phyloP scores from a whole-genome alignment of 2,797 vertebrate species.

The Fratercula arctica region DNA sequence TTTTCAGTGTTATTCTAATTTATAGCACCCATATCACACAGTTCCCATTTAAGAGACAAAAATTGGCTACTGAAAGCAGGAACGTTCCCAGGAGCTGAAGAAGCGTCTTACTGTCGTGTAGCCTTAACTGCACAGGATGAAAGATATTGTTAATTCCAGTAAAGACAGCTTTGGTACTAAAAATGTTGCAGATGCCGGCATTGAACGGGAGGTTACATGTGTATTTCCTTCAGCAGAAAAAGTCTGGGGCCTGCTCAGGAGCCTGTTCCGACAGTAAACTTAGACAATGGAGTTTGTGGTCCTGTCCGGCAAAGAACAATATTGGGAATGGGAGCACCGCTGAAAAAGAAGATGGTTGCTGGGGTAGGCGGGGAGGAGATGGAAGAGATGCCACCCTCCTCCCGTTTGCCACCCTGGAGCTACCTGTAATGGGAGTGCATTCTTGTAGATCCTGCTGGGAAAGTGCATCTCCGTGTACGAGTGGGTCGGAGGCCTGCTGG shows the following conservation, averaged over 20 bases:
- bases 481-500: neutral
- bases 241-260: neutral
- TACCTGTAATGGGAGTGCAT: neutral
- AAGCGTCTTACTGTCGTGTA: neutral
- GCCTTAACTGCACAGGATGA: neutral
- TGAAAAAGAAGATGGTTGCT: neutral
- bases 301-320: neutral
- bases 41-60: neutral
- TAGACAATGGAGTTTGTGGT: neutral
- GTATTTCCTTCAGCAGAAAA: neutral
- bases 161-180: neutral
- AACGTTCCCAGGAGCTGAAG: neutral
- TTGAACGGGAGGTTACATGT: neutral
- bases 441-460: neutral
- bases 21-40: neutral
- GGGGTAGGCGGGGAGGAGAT: neutral
- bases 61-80: neutral
- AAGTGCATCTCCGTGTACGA: neutral
- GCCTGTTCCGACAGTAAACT: neutral
- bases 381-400: neutral
- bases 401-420: neutral
- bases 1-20: neutral
- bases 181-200: neutral
- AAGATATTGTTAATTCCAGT: neutral
- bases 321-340: neutral